Base-by-base conservation (phyloP, 2,888 invertebrate genomes). In the Eulithis prunata region DNA sequence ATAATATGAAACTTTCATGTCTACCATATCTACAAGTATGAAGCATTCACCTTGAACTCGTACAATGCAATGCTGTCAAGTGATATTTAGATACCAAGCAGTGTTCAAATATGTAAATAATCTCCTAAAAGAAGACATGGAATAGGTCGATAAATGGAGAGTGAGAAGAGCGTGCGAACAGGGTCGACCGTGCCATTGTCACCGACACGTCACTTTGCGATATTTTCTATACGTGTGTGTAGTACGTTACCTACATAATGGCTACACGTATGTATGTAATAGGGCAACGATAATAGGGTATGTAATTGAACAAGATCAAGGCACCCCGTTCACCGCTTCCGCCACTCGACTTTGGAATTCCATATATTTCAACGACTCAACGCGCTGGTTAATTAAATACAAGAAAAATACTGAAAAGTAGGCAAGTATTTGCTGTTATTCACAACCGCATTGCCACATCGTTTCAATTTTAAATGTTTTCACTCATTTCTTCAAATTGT, bases 161-260 rank as follows among this genome's bases (percentile, higher is more conserved):
- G 87, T 85, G 82, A 85, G 84, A 85, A 85, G 86, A 78, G 82
- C 88, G 88, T 91, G 91, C 82, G 91, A 92, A 91, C 86, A 90
- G 84, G 90, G 90, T 86, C 90, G 84, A 79, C 83, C 82, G 82
- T 82, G 85, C 83, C 78, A 89, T 90, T 90, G 91, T 90, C 87
- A 82, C 82, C 76, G 52, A 70, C 73, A 78, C 79, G 81, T 85
- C 85, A 87, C 84, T 85, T 78, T 72, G 80, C 80, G 81, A 86
- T 81, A 81, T 84, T 84, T 85, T 82, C 83, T 84, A 78, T 80
- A 80, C 78, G 78, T 65, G 58, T 70, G 70, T 68, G 57, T 38
- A 66, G 72, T 70, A 77, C 64, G 41, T 55, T 70, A 77, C 64
- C 47, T 55, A 56, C 58, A 70, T 21, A 32, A 32, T 32, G 32